Base-by-base conservation (phyloP, 2,888 invertebrate species). In the Callimorpha dominula region DNA sequence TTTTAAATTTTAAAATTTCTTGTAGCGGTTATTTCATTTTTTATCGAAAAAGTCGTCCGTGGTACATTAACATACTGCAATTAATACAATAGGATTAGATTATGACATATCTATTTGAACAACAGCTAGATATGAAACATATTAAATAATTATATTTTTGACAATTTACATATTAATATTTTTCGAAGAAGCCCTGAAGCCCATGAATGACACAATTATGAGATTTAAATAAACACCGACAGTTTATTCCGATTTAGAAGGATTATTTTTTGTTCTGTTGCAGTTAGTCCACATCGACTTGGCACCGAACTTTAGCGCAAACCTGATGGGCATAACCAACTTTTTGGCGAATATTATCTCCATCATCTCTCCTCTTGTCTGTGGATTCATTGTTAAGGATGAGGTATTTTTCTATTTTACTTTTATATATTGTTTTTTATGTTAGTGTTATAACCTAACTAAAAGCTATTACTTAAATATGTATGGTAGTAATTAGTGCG, bases 281-380 rank as follows among this genome's bases (percentile, higher is more conserved):
- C 96, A 97, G 96, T 96, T 97, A 52, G 98, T 98, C 83, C 98
- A 98, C 86, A 97, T 98, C 69, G 98, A 98, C 90, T 92, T 98
- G 81, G 97, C 98, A 15, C 98, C 98, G 0, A 98, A 97, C 89
- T 98, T 97, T 91, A 97, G 98, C 9, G 98, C 98, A 0, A 96
- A 97, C 2, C 91, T 98, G 78, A 98, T 98, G 98, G 98, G 98
- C 5, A 97, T 98, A 82, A 98, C 98, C 5, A 98, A 98, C 90
- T 97, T 97, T 76, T 92, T 97, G 31, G 97, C 98, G 0, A 98
- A 97, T 87, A 94, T 98, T 52, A 96, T 97, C 85, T 97, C 98
- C 54, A 97, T 98, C 76, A 94, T 98, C 54, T 98, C 98, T 0
- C 98, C 98, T 0, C 91, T 98, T 0, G 95, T 97, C 17, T 97